Percentiles rank a stretch among this genome's conserved stretches.
These are phyloP conservation scores for Propsilocerus akamusi DNA, from an alignment of 1,140 invertebrate genomes.

Conservation along the genomic window DNA sequence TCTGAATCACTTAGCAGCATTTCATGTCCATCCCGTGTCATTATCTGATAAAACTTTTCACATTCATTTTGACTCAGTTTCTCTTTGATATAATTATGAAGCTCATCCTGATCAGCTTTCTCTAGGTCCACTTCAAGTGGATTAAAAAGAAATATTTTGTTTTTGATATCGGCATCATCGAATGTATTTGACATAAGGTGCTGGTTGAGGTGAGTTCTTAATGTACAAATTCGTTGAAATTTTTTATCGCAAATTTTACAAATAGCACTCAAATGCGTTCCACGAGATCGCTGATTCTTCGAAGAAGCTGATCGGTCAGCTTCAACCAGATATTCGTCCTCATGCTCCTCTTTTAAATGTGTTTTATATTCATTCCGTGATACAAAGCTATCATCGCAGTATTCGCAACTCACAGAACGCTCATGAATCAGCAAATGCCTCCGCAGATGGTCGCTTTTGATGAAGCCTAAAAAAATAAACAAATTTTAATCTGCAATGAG, in stretches of 20 bases:
- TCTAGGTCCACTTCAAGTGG: neutral
- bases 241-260: constrained; percentile 13
- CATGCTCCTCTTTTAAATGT: neutral
- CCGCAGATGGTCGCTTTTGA: neutral
- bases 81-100: constrained; percentile 5
- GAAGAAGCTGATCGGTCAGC: neutral
- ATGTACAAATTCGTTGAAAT: constrained; percentile 8
- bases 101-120: constrained; percentile 8
- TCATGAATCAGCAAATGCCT: neutral
- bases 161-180: constrained; percentile 7
- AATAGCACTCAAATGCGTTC: neutral
- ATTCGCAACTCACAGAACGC: neutral
- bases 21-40: constrained; percentile 12
- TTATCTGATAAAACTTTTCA: constrained; percentile 4
- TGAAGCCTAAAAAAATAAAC: neutral
- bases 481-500: neutral
- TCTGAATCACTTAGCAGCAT: constrained; percentile 18
- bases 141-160: constrained; percentile 8
- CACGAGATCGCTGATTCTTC: neutral
- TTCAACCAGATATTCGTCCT: neutral
- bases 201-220: constrained; percentile 10
- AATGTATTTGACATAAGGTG: constrained; percentile 9
- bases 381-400: constrained; percentile 4
- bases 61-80: neutral
- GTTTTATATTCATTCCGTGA: neutral